These are phyloP conservation scores for Mesoclemmys tuberculata DNA, from an alignment of 2,113 vertebrate genomes.

Conservation along the genomic window DNA sequence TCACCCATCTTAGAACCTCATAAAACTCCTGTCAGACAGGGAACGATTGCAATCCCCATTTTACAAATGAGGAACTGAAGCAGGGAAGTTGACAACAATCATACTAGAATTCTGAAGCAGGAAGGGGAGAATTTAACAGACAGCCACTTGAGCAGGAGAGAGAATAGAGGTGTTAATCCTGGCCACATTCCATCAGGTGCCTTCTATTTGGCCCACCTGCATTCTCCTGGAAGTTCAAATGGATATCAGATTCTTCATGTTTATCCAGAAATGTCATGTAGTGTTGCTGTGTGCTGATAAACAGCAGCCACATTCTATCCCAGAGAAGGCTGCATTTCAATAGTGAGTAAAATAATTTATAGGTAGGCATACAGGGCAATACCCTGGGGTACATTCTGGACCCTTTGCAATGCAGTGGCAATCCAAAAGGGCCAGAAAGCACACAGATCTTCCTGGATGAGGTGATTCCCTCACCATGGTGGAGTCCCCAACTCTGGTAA, in stretches of 20 bases:
- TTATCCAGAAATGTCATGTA: constrained; percentile 14
- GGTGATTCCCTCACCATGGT: no score
- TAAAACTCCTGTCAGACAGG: not conserved
- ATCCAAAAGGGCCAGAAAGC: not conserved
- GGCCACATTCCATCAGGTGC: constrained; percentile 4
- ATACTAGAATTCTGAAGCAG: not conserved
- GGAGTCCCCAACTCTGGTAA: no score
- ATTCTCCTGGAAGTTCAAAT: not conserved
- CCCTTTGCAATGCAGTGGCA: not conserved
- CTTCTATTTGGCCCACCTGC: constrained; percentile 4
- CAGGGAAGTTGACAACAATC: constrained; percentile 33
- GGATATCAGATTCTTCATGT: not conserved
- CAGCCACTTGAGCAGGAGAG: constrained; percentile 15
- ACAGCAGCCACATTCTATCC: not conserved
- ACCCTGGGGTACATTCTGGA: not conserved
- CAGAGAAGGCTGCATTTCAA: not conserved
- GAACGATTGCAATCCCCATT: not conserved
- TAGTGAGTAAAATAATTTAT: not conserved
- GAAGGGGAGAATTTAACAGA: constrained; percentile 15
- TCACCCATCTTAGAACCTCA: not conserved
- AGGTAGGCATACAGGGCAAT: not conserved
- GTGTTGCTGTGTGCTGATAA: not conserved
- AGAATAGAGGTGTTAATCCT: not conserved
- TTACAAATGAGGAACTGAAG: not conserved
- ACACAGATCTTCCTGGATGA: not conserved